A percentile compares a stretch with the other conserved stretches of the same genome.
Evolutionary conservation across 1,140 invertebrate genomes (phyloP).

Genomic region (Oppia nitens): DNA sequence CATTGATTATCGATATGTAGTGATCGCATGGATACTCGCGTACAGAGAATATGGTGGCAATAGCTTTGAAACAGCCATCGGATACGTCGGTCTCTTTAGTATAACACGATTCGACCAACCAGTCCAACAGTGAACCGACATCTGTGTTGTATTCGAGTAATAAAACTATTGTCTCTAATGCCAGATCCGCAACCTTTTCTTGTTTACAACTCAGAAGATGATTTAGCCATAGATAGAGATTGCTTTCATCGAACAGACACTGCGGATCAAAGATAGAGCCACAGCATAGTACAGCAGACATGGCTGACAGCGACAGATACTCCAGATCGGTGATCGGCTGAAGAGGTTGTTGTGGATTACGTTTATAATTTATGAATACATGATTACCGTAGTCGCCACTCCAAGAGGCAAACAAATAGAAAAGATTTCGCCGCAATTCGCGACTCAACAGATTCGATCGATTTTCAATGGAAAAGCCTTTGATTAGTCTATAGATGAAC

Average conservation of each 20-base stretch:
- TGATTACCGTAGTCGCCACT: slow-evolving; percentile 56
- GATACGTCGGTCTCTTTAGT: slow-evolving; percentile 73
- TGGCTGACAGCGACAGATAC: slow-evolving; percentile 51
- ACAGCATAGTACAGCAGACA: slow-evolving; percentile 84
- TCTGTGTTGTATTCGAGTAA: slow-evolving; percentile 92
- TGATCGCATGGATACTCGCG: slow-evolving; percentile 98
- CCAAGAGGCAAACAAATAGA: slow-evolving; percentile 83
- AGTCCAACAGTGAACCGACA: slow-evolving; percentile 76
- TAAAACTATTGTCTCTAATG: slow-evolving; percentile 78
- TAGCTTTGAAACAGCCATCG: slow-evolving; percentile 82
- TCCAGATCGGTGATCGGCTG: slow-evolving; percentile 40
- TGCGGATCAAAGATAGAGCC: slow-evolving; percentile 78
- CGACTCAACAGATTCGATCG: slow-evolving; percentile 65
- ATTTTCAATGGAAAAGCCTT: slow-evolving; percentile 75
- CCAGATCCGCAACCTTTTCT: slow-evolving; percentile 70
- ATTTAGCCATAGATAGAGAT: slow-evolving; percentile 82
- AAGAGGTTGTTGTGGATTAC: slow-evolving; percentile 25
- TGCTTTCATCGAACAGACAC: slow-evolving; percentile 67
- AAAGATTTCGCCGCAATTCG: slow-evolving; percentile 67
- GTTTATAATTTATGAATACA: slow-evolving; percentile 32
- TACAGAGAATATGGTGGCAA: slow-evolving; percentile 84
- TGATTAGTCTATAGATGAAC: slow-evolving; percentile 80
- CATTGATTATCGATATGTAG: slow-evolving; percentile 92
- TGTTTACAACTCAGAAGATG: slow-evolving; percentile 69
- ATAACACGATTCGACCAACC: slow-evolving; percentile 93